Evolutionary conservation across 2,888 invertebrate species (phyloP).

Genomic region (Caenorhabditis becei): DNA sequence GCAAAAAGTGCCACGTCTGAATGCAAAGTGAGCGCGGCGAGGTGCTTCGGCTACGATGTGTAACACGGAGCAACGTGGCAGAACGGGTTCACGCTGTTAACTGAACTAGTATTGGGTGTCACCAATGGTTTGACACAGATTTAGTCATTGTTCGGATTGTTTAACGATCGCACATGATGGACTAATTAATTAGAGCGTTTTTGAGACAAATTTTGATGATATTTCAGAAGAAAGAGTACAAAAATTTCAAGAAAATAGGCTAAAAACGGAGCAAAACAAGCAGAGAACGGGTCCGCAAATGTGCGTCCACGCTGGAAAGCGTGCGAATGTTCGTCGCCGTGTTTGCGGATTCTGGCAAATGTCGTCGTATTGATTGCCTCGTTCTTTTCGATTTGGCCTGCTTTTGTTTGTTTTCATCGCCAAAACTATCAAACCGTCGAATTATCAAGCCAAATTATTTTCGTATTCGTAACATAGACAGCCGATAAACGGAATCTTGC

Average conservation of each 20-base stretch:
- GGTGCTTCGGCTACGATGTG: no score
- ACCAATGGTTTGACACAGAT: no score
- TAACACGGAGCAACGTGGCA: slow-evolving; percentile 1
- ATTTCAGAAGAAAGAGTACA: no score
- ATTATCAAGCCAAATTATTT: slow-evolving; percentile 3
- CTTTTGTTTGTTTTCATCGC: slow-evolving; percentile 27
- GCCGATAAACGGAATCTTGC: slow-evolving; percentile 25
- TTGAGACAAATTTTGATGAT: no score
- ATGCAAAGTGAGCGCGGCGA: slow-evolving; percentile 5
- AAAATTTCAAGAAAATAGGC: no score
- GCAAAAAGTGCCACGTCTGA: slow-evolving; percentile 30
- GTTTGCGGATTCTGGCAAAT: slow-evolving; percentile 32
- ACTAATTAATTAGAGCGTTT: no score
- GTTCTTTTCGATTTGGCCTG: neutral
- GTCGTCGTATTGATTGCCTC: slow-evolving; percentile 35
- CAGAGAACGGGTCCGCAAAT: slow-evolving; percentile 31
- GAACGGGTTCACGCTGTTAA: slow-evolving; percentile 6
- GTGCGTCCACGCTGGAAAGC: slow-evolving; percentile 52
- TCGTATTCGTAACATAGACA: slow-evolving; percentile 15
- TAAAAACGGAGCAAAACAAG: neutral
- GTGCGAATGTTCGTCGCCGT: slow-evolving; percentile 42
- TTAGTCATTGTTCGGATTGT: no score
- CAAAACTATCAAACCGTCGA: neutral
- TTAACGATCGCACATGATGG: no score
- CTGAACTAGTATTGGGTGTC: no score